Evolutionary conservation across 1,140 invertebrate genomes (phyloP).

Genomic region (Zaprionus nigranus): DNA sequence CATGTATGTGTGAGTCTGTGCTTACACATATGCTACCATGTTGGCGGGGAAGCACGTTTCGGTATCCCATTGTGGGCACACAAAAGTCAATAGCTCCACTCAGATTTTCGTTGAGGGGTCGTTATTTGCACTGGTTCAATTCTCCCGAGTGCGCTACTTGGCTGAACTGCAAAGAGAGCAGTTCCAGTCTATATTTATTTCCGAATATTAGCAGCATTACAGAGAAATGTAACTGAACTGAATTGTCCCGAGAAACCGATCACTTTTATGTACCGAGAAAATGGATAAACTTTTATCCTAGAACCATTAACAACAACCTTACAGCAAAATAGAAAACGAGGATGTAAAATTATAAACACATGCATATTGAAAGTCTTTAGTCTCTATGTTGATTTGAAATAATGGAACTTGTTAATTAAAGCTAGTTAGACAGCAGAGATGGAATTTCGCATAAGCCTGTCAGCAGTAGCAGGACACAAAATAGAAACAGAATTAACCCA

Average conservation of each 20-base stretch:
- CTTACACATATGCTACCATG: conserved; percentile 38
- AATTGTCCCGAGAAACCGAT: neutral
- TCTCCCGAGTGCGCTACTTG: conserved; percentile 28
- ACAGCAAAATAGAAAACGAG: neutral
- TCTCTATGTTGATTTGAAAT: conserved; percentile 12
- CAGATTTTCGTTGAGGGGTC: conserved; percentile 16
- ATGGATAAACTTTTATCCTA: no score
- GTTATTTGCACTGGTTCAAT: conserved; percentile 41
- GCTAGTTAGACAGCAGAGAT: conserved; percentile 32
- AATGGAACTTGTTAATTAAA: conserved; percentile 56
- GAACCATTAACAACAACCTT: no score
- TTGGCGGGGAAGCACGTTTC: conserved; percentile 40
- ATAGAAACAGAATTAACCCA: conserved; percentile 68
- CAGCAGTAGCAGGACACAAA: conserved; percentile 45
- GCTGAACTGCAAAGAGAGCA: neutral
- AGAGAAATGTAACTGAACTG: neutral
- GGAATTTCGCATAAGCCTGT: conserved; percentile 43
- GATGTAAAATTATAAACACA: neutral
- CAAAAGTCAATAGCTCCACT: conserved; percentile 38
- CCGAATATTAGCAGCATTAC: neutral
- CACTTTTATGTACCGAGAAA: no score
- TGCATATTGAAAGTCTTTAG: neutral
- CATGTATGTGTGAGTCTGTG: conserved; percentile 1
- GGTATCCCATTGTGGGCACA: conserved; percentile 40
- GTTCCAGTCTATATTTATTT: neutral